Conservation (phyloP, 30 jellyfish, hydroid and myxozoan species). For the Calvadosia cruxmelitensis region DNA sequence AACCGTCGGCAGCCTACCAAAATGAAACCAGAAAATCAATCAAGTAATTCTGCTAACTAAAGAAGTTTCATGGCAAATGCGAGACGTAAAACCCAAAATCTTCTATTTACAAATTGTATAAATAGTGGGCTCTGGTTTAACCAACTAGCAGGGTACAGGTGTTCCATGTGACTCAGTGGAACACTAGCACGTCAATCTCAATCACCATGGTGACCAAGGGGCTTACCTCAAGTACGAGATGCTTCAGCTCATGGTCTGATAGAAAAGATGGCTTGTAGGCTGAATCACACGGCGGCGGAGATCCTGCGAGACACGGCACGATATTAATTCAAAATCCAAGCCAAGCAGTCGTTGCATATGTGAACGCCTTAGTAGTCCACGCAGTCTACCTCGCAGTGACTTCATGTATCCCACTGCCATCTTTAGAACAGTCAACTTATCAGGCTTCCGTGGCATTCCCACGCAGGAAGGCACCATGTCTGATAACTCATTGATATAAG, state of each 20-base stretch:
- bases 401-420: constrained; percentile 97
- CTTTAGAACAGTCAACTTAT: constrained; percentile 74
- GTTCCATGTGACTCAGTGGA: no score
- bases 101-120: neutral
- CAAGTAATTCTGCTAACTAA: neutral
- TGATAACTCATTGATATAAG: constrained; percentile 91
- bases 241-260: constrained; percentile 91
- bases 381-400: constrained; percentile 65
- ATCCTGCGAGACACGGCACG: no score
- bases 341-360: neutral
- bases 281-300: constrained; percentile 80
- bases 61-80: neutral
- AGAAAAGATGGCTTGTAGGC: constrained; percentile 78
- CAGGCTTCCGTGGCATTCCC: constrained; percentile 95
- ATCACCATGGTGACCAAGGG: no score
- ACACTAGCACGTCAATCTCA: no score
- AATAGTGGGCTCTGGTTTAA: neutral
- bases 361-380: no score
- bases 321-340: no score
- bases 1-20: constrained; percentile 95
- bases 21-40: neutral
- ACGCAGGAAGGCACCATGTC: constrained; percentile 99
- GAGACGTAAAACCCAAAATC: neutral
- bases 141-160: no score
- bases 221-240: constrained; percentile 93